Evolutionary conservation across 2,888 invertebrate genomes (phyloP).

Genomic region (Oxystoma pomonae): DNA sequence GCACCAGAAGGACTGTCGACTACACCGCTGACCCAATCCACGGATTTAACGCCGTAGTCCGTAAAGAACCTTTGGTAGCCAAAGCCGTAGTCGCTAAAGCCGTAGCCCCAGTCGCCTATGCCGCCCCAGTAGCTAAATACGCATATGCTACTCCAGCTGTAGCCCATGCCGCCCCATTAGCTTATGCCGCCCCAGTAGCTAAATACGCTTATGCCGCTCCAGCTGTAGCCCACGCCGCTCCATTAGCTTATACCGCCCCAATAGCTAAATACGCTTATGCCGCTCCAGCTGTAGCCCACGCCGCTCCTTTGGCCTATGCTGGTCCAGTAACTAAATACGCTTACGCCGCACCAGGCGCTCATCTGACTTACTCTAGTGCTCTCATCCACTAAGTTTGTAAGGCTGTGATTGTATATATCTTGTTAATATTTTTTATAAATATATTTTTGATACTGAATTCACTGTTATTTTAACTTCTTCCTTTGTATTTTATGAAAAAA

Average conservation of each 20-base stretch:
- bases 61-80: constrained; percentile 41
- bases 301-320: constrained; percentile 4
- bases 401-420: neutral
- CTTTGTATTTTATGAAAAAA: too few species aligned
- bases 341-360: constrained; percentile 4
- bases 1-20: constrained; percentile 60
- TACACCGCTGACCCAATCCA: constrained; percentile 53
- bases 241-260: constrained; percentile 6
- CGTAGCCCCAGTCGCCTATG: constrained; percentile 23
- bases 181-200: constrained; percentile 32
- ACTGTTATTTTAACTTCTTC: too few species aligned
- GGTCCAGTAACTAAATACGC: neutral
- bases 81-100: constrained; percentile 15
- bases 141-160: constrained; percentile 30
- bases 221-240: constrained; percentile 23
- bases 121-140: constrained; percentile 35
- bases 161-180: constrained; percentile 36
- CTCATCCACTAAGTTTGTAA: constrained; percentile 11
- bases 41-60: constrained; percentile 56
- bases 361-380: constrained; percentile 11
- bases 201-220: constrained; percentile 12
- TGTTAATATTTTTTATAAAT: neutral
- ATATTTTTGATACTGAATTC: neutral
- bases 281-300: constrained; percentile 8
- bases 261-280: constrained; percentile 2